Conservation (phyloP, 2,113 vertebrate species). For the Rhea pennata region DNA sequence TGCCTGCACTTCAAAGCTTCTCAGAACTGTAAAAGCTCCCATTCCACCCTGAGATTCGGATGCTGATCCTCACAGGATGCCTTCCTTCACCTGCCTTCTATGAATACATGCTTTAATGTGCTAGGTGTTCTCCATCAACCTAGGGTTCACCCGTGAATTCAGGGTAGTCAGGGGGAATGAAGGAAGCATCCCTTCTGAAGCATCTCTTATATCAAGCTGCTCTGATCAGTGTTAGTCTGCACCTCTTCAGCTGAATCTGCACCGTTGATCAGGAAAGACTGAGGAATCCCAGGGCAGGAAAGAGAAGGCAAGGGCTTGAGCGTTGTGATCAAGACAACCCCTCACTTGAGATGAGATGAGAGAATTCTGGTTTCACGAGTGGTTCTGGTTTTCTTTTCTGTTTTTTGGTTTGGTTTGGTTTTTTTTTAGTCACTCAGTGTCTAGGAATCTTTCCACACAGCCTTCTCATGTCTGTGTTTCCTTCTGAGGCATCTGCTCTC, state of each 20-base stretch:
- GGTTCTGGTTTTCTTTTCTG: neutral
- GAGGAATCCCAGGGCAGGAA: neutral
- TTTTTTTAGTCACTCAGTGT: neutral
- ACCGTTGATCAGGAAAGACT: neutral
- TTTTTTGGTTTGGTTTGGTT: no score
- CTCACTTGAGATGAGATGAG: neutral
- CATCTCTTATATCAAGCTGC: neutral
- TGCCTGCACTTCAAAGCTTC: neutral
- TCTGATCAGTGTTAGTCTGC: neutral
- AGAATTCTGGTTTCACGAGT: neutral
- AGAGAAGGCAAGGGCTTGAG: neutral
- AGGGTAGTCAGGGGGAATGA: neutral
- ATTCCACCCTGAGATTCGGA: neutral
- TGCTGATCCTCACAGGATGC: neutral
- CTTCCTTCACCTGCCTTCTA: neutral
- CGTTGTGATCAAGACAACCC: neutral
- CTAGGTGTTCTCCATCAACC: neutral
- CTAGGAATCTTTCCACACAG: neutral
- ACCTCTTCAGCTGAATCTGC: neutral
- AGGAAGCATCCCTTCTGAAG: neutral
- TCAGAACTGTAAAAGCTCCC: neutral
- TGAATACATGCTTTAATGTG: neutral
- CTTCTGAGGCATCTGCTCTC: neutral
- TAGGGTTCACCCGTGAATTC: rapidly evolving
- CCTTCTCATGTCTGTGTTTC: neutral